Base-by-base conservation (phyloP, 1,140 invertebrate species). In the Nixonia krombeini region DNA sequence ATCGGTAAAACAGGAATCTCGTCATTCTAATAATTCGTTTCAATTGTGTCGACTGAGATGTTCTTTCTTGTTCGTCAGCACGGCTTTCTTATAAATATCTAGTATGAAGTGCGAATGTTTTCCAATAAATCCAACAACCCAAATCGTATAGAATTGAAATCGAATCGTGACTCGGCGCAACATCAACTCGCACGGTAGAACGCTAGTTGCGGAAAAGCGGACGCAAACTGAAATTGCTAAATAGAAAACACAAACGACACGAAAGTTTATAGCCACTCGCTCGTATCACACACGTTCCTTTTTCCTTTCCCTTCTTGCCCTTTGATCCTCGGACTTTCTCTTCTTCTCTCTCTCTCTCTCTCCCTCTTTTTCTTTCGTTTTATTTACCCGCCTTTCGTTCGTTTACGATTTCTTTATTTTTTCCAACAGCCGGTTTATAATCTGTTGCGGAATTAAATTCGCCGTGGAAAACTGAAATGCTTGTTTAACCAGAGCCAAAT, bases 221-320 rank as follows among this genome's bases (percentile, higher is more conserved):
- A 42, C 49, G 35, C 58, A 74, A 73, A 70, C 66, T 75, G 70
- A 80, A 81, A 79, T 76, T 74, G 76, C 75, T 80, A 80, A 81
- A 80, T 78, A 80, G 78, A 81, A 77, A 81, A 78, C 73, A 72
- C 73, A 80, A 80, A 78, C 75, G 76, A 78, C 72, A 76, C 56
- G 61, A 46, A 65, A 81, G 70, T 81, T 81, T 81, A 80, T 72
- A 70, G 72, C 69, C 78, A 66, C 67, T 79, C 78, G 64, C 69
- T 57, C 69, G 56, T 72, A 66, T 75, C 51, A 67, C 62, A 57
- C 49, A 31, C 29, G 2, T 2, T 31, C 29, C 55, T 58, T 44
- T 45, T 40, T 52, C 45, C 47, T 45, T 45, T 40, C 41, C 25
- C 47, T 70, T 28, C 15, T 49, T 10, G n/a, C n/a, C n/a, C n/a